phyloP scores from a whole-genome alignment of 2,113 vertebrate genomes.

The Pedetes capensis region DNA sequence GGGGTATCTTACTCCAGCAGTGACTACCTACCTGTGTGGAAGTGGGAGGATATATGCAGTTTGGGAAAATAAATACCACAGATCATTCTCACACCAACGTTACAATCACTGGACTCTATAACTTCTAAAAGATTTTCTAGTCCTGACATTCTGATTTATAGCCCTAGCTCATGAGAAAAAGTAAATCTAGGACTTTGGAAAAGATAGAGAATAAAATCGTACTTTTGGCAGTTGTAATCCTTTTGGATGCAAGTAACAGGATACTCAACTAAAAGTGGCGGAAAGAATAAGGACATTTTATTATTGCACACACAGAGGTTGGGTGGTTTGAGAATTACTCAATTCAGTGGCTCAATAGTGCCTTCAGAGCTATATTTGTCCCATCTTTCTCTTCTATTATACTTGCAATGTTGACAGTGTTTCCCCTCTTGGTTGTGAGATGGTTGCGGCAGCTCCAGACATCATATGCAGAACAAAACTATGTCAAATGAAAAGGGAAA shows the following conservation, averaged over 20 bases:
- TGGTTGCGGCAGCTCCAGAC: conserved; percentile 32
- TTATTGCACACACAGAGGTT: conserved; percentile 5
- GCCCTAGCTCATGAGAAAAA: neutral
- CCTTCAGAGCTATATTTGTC: neutral
- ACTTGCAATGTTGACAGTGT: neutral
- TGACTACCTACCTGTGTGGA: neutral
- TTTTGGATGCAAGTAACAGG: conserved; percentile 26
- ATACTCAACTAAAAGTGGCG: neutral
- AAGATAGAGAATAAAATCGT: neutral
- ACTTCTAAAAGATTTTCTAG: conserved; percentile 8
- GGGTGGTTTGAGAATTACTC: neutral
- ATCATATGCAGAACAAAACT: neutral
- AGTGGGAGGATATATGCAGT: neutral
- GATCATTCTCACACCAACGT: neutral
- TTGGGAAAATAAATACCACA: neutral
- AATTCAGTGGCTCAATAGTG: neutral
- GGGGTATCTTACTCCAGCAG: neutral
- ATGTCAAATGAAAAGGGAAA: neutral
- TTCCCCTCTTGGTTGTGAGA: conserved; percentile 21
- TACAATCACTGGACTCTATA: neutral
- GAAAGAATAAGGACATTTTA: neutral
- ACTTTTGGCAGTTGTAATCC: neutral
- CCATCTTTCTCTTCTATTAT: conserved; percentile 12
- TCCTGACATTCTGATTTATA: conserved; percentile 10
- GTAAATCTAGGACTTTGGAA: neutral